Evolutionary conservation across 2,888 invertebrate species (phyloP).

Genomic region (Eulithis testata): DNA sequence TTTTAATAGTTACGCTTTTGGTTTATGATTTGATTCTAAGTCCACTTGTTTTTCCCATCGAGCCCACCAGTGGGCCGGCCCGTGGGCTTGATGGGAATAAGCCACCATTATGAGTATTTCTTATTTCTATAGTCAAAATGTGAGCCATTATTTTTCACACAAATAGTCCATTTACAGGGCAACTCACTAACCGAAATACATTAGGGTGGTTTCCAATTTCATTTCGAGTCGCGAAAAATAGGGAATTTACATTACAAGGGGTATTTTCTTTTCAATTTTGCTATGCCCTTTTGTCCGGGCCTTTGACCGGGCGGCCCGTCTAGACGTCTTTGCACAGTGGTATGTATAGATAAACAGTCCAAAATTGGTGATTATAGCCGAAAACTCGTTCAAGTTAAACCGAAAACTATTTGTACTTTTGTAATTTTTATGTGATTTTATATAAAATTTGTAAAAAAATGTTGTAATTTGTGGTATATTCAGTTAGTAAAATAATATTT

Average conservation of each 20-base stretch:
- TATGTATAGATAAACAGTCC: conserved; percentile 53
- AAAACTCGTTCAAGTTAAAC: conserved; percentile 29
- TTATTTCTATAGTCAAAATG: background rate
- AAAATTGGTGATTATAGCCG: conserved; percentile 50
- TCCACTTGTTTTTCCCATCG: no score
- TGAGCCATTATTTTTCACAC: background rate
- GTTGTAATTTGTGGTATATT: no score
- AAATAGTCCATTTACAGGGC: background rate
- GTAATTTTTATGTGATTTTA: conserved; percentile 8
- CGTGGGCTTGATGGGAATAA: no score
- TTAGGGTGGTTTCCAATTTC: conserved; percentile 53
- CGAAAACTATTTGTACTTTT: conserved; percentile 19
- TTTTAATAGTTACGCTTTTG: no score
- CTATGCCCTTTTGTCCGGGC: conserved; percentile 77
- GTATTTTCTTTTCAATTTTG: conserved; percentile 70
- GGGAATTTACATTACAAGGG: conserved; percentile 49
- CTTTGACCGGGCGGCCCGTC: conserved; percentile 73
- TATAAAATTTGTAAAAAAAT: background rate
- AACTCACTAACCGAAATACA: conserved; percentile 25
- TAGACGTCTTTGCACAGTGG: conserved; percentile 69
- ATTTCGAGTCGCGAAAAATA: conserved; percentile 48
- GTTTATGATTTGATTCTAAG: no score
- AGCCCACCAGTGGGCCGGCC: no score
- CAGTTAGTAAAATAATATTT: background rate
- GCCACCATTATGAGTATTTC: no score